Conservation (phyloP, 2,888 invertebrate genomes). For the Diploptera punctata region DNA sequence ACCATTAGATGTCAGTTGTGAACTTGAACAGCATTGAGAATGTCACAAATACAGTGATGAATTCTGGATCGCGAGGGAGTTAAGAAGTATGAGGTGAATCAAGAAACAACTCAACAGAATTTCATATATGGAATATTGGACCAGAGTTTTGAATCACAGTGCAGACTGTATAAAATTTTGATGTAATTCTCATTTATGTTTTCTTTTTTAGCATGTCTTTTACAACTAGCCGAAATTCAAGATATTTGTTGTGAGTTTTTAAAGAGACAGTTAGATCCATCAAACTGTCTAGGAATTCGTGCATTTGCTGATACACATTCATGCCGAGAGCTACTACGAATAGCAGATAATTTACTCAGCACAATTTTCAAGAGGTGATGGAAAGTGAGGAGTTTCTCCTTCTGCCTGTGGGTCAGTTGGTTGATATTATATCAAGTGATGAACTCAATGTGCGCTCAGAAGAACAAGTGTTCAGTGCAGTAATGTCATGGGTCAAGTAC, state of each 20-base stretch:
- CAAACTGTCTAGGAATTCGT: constrained; percentile 97
- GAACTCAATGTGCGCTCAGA: constrained; percentile 97
- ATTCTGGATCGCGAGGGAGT: no score
- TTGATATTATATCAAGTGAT: constrained; percentile 97
- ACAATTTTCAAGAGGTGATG: constrained; percentile 98
- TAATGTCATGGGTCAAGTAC: constrained; percentile 98
- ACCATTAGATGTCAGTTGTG: no score
- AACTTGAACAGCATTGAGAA: no score
- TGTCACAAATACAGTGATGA: no score
- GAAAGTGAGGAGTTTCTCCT: constrained; percentile 98
- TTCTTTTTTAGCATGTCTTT: constrained; percentile 72
- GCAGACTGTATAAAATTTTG: not conserved
- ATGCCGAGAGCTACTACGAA: constrained; percentile 91
- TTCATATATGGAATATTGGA: not conserved
- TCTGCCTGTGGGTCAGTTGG: constrained; percentile 92
- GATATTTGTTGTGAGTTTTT: constrained; percentile 99
- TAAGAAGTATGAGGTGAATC: no score
- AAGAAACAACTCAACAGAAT: no score
- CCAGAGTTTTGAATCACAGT: not conserved
- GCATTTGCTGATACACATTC: constrained; percentile 99
- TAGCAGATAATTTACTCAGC: constrained; percentile 98
- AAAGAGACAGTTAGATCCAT: constrained; percentile 96
- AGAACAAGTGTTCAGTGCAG: constrained; percentile 97
- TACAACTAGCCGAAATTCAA: constrained; percentile 96
- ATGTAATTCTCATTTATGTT: constrained; percentile 46